Evolutionary conservation across 2,113 vertebrate species (phyloP), one percentile per base, ranked within the genome.

Genomic region (Ceuthmochares aereus): DNA sequence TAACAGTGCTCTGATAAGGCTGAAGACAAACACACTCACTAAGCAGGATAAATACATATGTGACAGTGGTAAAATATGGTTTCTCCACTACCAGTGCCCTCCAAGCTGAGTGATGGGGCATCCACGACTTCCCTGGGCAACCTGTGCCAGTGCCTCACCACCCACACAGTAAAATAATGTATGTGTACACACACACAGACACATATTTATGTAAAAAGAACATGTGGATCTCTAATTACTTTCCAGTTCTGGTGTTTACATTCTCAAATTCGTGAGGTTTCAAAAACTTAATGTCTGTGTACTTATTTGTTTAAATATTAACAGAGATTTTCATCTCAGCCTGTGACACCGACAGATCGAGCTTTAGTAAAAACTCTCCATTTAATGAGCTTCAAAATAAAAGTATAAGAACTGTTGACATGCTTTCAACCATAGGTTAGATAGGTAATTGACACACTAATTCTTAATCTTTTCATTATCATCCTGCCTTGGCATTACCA

Each of bases 371-470:
- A 52, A 80, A 19, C 29, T 59, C 69, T 94, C 87, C 22, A 40
- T 89, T 96, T 95, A 96, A 90, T 89, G 85, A 94, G 26, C 74
- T 87, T 87, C 66, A 64, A 79, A 92, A 78, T 89, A 81, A 84
- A 90, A 93, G 56, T 55, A n/a, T 15, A 58, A 55, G 62, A 83
- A 72, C 19, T 59, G 60, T 60, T 93, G 84, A 94, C 59, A 20
- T 73, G 19, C 40, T 93, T 90, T 88, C 73, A 64, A 13, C 42
- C 32, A 17, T 49, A n/a, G 43, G 42, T 73, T 93, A 59, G 73
- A 52, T 89, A 42, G 42, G 66, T 77, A 70, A 86, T 89, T 77
- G 69, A 89, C 77, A 54, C 70, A 36, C 45, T 87, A 79, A 84
- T 84, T 88, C 30, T 90, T 52, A 34, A 6, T 56, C 64, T 63